Conservation (phyloP, 37 sponge, comb jelly and placozoan genomes). For the Cliona cf. orientalis region DNA sequence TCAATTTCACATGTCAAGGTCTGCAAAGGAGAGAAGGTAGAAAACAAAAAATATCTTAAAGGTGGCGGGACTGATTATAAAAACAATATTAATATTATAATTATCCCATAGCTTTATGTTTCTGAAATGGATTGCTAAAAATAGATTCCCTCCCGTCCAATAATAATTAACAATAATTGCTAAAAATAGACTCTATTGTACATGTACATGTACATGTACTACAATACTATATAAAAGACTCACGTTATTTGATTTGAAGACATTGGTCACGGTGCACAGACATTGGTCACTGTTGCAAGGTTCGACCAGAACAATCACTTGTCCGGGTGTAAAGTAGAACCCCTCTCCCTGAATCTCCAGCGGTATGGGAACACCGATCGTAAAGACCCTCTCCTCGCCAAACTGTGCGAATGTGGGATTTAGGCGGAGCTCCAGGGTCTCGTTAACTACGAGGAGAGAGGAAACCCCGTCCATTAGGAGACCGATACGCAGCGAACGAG, state of each 20-base stretch:
- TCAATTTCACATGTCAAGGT: constrained; percentile 35
- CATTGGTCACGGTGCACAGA: not conserved
- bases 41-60: not conserved
- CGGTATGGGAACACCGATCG: not conserved
- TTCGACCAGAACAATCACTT: constrained; percentile 2
- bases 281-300: constrained; percentile 20
- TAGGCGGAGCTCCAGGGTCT: constrained; percentile 19
- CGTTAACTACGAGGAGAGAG: constrained; percentile 37
- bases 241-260: constrained; percentile 4
- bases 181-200: too few species aligned
- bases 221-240: not conserved
- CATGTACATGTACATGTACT: too few species aligned
- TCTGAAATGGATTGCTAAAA: too few species aligned
- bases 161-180: too few species aligned
- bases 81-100: too few species aligned
- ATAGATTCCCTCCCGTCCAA: too few species aligned
- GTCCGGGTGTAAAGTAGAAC: constrained; percentile 21
- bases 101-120: too few species aligned
- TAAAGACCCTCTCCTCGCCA: not conserved
- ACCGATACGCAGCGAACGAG: constrained; percentile 9
- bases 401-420: constrained; percentile 33
- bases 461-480: constrained; percentile 62
- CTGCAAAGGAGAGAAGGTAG: constrained; percentile 7
- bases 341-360: constrained; percentile 15
- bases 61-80: too few species aligned